These are phyloP conservation scores for Arrhopalites spinosus DNA, from an alignment of 2,888 invertebrate genomes.

Conservation along the genomic window DNA sequence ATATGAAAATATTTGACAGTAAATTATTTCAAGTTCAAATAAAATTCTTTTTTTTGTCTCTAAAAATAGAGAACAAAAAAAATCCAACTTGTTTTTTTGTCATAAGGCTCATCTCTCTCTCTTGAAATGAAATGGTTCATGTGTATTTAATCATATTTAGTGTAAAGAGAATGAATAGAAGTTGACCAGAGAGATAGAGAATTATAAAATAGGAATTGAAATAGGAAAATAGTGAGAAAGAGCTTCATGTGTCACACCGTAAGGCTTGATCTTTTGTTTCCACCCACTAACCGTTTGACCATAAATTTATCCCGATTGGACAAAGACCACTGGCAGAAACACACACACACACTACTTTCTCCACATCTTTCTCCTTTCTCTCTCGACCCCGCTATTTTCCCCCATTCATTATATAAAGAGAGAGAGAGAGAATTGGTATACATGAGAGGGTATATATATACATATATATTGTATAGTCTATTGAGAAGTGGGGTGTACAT, in stretches of 20 bases:
- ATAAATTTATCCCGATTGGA: constrained; percentile 4
- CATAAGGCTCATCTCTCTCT: neutral
- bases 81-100: too few relatives aligned
- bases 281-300: constrained; percentile 13
- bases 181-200: neutral
- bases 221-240: neutral
- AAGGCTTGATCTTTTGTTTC: constrained; percentile 9
- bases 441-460: too few relatives aligned
- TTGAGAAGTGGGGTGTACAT: too few relatives aligned
- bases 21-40: too few relatives aligned
- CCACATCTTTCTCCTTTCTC: neutral
- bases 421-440: too few relatives aligned
- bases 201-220: neutral
- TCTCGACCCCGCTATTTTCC: neutral
- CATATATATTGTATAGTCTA: too few relatives aligned
- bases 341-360: neutral
- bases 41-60: neutral
- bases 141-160: neutral
- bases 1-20: too few relatives aligned
- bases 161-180: neutral
- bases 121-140: neutral
- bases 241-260: neutral
- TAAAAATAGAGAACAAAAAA: neutral
- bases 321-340: constrained; percentile 5
- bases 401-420: constrained; percentile 3